Evolutionary conservation across 1,140 invertebrate genomes (phyloP).

Genomic region (Saccostrea echinata): DNA sequence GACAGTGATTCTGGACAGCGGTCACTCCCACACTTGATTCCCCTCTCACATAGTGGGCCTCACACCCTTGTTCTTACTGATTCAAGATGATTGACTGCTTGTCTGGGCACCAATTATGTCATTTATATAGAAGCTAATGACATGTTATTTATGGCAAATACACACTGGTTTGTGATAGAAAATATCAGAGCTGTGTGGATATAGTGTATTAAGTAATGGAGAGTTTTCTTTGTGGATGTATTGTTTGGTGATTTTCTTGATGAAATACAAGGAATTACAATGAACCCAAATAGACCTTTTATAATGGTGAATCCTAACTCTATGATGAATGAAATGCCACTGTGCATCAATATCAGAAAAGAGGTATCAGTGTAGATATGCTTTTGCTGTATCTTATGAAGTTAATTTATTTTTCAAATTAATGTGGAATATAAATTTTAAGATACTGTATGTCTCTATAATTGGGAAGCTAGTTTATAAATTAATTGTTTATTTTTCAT

Average conservation of each 20-base stretch:
- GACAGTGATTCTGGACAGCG: not conserved
- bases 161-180: not conserved
- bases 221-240: not conserved
- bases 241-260: not conserved
- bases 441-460: not conserved
- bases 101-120: not conserved
- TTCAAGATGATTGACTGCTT: not conserved
- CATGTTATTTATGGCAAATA: slow-evolving; percentile 1
- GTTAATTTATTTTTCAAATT: not conserved
- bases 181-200: not conserved
- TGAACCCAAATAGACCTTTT: slow-evolving; percentile 5
- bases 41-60: not conserved
- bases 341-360: slow-evolving; percentile 27
- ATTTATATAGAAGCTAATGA: slow-evolving; percentile 29
- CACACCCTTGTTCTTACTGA: not conserved
- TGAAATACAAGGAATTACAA: not conserved
- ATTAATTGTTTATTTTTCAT: not conserved
- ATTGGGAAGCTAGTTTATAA: not conserved
- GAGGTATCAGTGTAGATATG: slow-evolving; percentile 10
- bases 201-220: not conserved
- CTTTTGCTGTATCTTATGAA: not conserved
- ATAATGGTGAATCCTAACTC: not conserved
- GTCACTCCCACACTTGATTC: not conserved
- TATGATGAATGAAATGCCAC: not conserved
- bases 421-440: not conserved